Percentiles rank a stretch among this genome's conserved stretches.
Evolutionary conservation across 1,140 invertebrate species (phyloP).

Genomic region (Drosophila bipectinata): DNA sequence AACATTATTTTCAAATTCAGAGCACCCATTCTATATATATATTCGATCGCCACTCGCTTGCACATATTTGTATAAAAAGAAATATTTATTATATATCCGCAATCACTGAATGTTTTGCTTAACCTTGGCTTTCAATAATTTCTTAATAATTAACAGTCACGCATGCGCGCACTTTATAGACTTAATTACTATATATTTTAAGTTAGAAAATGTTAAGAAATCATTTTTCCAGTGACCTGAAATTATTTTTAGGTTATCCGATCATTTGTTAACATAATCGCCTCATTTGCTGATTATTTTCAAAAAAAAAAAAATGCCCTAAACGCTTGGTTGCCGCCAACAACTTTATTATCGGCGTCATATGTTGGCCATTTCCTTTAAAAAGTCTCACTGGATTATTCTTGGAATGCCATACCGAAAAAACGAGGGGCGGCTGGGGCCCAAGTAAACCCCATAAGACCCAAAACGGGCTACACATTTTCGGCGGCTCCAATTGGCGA

Average conservation of each 20-base stretch:
- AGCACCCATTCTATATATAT: slow-evolving; percentile 22
- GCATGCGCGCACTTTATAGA: slow-evolving; percentile 29
- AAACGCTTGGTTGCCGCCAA: slow-evolving; percentile 16
- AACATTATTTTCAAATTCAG: slow-evolving; percentile 29
- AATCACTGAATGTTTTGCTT: slow-evolving; percentile 44
- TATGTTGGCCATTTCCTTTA: slow-evolving; percentile 53
- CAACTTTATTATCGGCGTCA: slow-evolving; percentile 42
- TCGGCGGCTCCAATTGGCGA: slow-evolving; percentile 44
- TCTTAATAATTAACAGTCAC: slow-evolving; percentile 11
- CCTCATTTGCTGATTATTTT: neutral
- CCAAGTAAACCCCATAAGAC: slow-evolving; percentile 14
- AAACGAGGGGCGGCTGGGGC: neutral
- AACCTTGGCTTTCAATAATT: neutral
- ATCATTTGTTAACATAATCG: neutral
- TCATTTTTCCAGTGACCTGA: neutral
- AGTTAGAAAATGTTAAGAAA: neutral
- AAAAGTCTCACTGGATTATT: slow-evolving; percentile 28
- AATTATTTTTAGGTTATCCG: neutral
- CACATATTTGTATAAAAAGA: slow-evolving; percentile 5
- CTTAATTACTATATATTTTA: slow-evolving; percentile 19
- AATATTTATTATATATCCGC: slow-evolving; percentile 13
- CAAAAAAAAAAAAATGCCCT: neutral
- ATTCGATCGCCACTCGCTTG: slow-evolving; percentile 3
- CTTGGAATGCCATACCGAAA: slow-evolving; percentile 22
- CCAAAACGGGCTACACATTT: slow-evolving; percentile 24